A percentile compares a stretch with the other conserved stretches of the same genome.
Evolutionary conservation across 2,888 invertebrate genomes (phyloP).

Genomic region (Eilema caniola): DNA sequence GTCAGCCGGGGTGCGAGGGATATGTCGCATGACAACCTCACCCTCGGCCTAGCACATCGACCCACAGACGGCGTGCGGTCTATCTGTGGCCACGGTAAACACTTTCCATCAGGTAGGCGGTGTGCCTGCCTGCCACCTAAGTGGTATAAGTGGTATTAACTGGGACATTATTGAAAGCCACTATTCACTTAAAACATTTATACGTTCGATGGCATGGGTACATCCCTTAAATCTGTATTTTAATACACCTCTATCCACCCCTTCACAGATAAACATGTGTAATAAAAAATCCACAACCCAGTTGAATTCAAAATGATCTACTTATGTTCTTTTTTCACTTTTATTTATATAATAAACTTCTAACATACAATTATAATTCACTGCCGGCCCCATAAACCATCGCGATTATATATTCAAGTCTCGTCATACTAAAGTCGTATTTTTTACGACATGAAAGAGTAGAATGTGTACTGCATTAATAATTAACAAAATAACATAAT

Average conservation of each 20-base stretch:
- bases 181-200: no score
- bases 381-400: slow-evolving; percentile 1
- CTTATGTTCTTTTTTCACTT: neutral
- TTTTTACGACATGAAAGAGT: slow-evolving; percentile 17
- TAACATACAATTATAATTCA: slow-evolving; percentile 16
- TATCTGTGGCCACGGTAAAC: no score
- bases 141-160: no score
- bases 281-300: neutral
- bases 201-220: no score
- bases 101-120: no score
- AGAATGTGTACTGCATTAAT: slow-evolving; percentile 18
- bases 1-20: no score
- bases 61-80: no score
- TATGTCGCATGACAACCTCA: no score
- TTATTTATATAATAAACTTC: neutral
- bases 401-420: slow-evolving; percentile 13
- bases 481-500: slow-evolving; percentile 5
- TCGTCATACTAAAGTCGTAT: slow-evolving; percentile 17
- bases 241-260: neutral
- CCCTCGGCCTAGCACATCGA: no score
- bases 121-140: no score
- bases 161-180: no score
- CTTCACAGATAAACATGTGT: neutral
- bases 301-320: neutral
- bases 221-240: neutral